Evolutionary conservation across 2,113 vertebrate species (phyloP).

Genomic region (Cryptomyrus ogoouensis): DNA sequence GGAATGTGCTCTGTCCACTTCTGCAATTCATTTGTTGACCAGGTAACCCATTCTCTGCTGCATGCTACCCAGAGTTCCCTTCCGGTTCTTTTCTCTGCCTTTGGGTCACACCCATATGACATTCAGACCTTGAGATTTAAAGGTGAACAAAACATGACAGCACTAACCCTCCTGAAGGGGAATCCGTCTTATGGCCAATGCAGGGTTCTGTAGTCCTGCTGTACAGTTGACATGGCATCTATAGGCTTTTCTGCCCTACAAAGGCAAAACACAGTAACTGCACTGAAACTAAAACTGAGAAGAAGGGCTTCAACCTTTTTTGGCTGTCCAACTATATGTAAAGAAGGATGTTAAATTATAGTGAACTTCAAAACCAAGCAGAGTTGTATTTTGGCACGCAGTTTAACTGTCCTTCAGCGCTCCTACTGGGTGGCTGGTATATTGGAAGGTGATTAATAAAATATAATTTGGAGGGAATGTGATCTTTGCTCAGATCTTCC

Average conservation of each 20-base stretch:
- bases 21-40: neutral
- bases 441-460: neutral
- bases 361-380: neutral
- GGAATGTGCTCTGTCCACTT: neutral
- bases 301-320: neutral
- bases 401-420: neutral
- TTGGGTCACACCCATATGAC: neutral
- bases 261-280: neutral
- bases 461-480: neutral
- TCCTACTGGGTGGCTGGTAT: neutral
- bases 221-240: neutral
- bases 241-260: neutral
- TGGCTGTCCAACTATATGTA: neutral
- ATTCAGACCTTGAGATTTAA: neutral
- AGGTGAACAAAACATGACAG: neutral
- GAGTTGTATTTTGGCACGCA: neutral
- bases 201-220: neutral
- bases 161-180: neutral
- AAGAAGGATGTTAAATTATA: neutral
- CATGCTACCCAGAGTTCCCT: neutral
- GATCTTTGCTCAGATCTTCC: neutral
- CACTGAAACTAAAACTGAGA: neutral
- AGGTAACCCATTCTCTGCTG: neutral
- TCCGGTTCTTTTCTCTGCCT: neutral
- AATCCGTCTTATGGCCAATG: neutral